A percentile compares a stretch with the other conserved stretches of the same genome.
Evolutionary conservation across 2,797 vertebrate species (phyloP).

Genomic region (Diglossa cyanea): DNA sequence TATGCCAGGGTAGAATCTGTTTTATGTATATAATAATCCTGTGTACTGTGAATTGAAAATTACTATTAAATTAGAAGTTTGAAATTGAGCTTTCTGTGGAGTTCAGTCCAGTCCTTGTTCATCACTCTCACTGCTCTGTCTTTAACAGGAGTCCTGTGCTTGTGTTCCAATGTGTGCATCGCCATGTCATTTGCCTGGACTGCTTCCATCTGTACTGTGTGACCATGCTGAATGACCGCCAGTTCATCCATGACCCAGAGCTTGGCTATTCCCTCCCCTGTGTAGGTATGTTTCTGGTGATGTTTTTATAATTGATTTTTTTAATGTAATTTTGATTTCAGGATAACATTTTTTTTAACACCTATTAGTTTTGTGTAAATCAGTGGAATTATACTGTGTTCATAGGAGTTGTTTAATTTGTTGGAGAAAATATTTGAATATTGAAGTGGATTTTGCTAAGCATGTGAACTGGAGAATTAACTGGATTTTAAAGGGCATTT

Average conservation of each 20-base stretch:
- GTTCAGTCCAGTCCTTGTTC: neutral
- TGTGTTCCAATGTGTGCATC: conserved; percentile 84
- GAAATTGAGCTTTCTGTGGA: neutral
- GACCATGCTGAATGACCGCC: conserved; percentile 85
- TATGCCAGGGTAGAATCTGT: neutral
- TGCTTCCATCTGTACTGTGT: conserved; percentile 90
- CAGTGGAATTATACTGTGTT: neutral
- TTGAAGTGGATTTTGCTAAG: neutral
- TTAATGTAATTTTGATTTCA: neutral
- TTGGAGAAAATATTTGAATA: neutral
- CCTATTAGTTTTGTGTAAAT: neutral
- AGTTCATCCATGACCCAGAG: conserved; percentile 79
- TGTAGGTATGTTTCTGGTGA: conserved; percentile 76
- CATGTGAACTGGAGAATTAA: neutral
- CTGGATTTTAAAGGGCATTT: neutral
- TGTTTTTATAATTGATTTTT: neutral
- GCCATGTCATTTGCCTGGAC: conserved; percentile 90
- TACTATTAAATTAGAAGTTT: neutral
- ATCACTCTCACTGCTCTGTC: neutral
- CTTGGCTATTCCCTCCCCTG: conserved; percentile 91
- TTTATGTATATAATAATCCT: neutral
- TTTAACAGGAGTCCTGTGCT: conserved; percentile 85
- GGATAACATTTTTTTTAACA: neutral
- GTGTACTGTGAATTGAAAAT: neutral
- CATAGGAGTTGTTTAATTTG: neutral